These are phyloP conservation scores for Cathartes aura DNA, from an alignment of 2,113 vertebrate species.

Conservation along the genomic window DNA sequence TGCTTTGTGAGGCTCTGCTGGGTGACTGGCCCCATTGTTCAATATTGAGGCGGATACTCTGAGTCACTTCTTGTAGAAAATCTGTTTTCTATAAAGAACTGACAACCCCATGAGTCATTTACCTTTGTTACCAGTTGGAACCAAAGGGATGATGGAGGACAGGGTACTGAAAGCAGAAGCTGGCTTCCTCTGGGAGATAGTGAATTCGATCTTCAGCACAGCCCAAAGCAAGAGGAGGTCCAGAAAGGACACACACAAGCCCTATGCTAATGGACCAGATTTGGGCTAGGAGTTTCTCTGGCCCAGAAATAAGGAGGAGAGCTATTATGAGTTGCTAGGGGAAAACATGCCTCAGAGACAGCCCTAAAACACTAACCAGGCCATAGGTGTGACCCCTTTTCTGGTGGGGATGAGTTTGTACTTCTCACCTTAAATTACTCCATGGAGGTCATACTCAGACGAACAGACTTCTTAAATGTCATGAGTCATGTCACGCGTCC, in stretches of 20 bases:
- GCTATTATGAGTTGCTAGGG: not conserved
- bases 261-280: not conserved
- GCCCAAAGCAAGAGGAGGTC: not conserved
- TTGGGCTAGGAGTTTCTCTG: not conserved
- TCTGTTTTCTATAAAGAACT: conserved; percentile 18
- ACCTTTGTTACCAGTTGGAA: conserved; percentile 33
- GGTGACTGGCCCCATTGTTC: not conserved
- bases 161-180: not conserved
- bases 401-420: not conserved
- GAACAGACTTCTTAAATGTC: not conserved
- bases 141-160: not conserved
- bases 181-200: not conserved
- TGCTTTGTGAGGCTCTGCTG: not conserved
- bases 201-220: not conserved
- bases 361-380: not conserved
- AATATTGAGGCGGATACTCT: not conserved
- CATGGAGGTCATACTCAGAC: not conserved
- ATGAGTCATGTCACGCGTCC: not conserved
- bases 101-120: not conserved
- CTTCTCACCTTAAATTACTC: not conserved
- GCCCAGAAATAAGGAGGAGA: not conserved
- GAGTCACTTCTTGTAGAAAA: not conserved
- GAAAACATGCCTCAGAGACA: not conserved
- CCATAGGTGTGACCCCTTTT: not conserved
- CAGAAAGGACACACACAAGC: not conserved